Conservation (phyloP, 2,797 vertebrate species). For the Acanthurus leucopareius region DNA sequence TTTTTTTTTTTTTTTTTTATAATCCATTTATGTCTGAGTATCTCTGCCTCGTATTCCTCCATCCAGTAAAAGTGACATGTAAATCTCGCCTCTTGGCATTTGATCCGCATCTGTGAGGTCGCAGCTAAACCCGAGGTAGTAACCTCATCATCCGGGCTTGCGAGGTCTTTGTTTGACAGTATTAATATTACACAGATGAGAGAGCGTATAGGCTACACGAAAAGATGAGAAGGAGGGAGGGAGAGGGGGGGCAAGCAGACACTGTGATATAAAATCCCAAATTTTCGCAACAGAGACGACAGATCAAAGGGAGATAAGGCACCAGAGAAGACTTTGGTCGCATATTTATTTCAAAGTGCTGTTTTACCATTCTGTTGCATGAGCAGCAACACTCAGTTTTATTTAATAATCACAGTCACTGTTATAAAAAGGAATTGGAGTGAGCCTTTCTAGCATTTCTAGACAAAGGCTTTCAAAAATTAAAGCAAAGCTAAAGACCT, state of each 20-base stretch:
- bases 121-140: constrained; percentile 56
- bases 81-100: constrained; percentile 63
- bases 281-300: constrained; percentile 59
- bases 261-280: constrained; percentile 48
- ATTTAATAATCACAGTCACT: constrained; percentile 59
- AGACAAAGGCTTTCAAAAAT: constrained; percentile 43
- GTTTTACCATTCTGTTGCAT: constrained; percentile 74
- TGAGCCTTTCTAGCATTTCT: constrained; percentile 46
- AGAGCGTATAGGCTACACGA: constrained; percentile 45
- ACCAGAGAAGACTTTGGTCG: constrained; percentile 63
- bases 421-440: constrained; percentile 34
- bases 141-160: constrained; percentile 68
- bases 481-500: constrained; percentile 45
- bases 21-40: constrained; percentile 78
- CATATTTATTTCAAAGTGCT: constrained; percentile 71
- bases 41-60: constrained; percentile 62
- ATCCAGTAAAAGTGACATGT: constrained; percentile 70
- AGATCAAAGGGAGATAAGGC: constrained; percentile 66
- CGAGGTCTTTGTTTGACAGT: constrained; percentile 51
- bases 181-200: constrained; percentile 61
- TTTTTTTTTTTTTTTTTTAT: too few species aligned
- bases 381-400: constrained; percentile 50
- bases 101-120: constrained; percentile 64
- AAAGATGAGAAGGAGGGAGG: constrained; percentile 9
- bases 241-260: constrained; percentile 6